Evolutionary conservation across 2,797 vertebrate genomes (phyloP), one percentile per base, ranked within the genome.

Genomic region (Cirrhinus molitorella): DNA sequence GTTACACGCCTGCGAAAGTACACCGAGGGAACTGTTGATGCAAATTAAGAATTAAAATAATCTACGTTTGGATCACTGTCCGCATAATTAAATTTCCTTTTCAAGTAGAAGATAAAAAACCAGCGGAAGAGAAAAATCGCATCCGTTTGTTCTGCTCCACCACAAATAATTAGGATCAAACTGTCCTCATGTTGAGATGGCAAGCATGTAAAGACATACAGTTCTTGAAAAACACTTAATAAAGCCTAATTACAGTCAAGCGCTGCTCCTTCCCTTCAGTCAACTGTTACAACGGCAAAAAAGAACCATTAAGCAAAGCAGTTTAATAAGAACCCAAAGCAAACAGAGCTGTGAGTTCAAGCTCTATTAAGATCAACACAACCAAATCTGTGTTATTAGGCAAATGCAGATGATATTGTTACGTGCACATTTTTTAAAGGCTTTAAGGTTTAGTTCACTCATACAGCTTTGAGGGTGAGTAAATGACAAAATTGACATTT

Each of bases 81-180:
- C 17, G 19, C 37, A 76, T 81, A 86, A 87, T 85, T 86, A 79
- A 25, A 85, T 86, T 86, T 86, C 70, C 51, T 80, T 76, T 70
- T 82, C 72, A 79, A 77, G 79, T 51, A 79, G 63, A 21, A 79
- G 79, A 81, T 67, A 77, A 79, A 72, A 63, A 57, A 43, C 25
- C 65, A 74, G 25, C 25, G 7, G 43, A 61, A 53, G 59, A 80
- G 65, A 73, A 17, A 23, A 43, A 37, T n/a, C n/a, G 0, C 25
- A 25, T 71, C 57, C 40, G 34, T 83, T 79, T 72, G 49, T 80
- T 86, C 71, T 45, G 47, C 17, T 59, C 65, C 5, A 82, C 34
- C 77, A 74, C 19, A n/a, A 84, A 73, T 87, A 80, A 87, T 84
- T 79, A 85, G 57, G 49, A 84, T 68, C 63, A 79, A 45, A 53